A percentile compares a stretch with the other conserved stretches of the same genome.
Evolutionary conservation across 1,140 invertebrate genomes (phyloP).

Genomic region (Triops longicaudatus): DNA sequence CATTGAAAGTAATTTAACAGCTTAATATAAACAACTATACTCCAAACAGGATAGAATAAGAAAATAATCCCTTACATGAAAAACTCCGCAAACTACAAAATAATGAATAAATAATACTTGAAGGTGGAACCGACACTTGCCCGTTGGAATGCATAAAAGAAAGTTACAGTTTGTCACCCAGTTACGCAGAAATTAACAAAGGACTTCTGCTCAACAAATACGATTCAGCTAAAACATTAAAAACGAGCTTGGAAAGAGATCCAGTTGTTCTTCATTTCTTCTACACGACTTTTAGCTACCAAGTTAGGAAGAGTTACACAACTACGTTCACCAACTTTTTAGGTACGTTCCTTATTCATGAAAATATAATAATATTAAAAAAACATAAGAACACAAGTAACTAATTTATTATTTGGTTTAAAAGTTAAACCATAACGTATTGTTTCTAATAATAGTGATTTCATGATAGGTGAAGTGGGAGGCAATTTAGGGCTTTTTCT

Average conservation of each 20-base stretch:
- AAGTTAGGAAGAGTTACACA: neutral
- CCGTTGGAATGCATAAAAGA: neutral
- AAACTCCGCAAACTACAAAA: neutral
- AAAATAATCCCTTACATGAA: neutral
- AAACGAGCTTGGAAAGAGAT: no score
- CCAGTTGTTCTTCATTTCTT: neutral
- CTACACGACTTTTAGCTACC: neutral
- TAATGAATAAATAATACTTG: neutral
- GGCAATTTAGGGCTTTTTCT: slow-evolving; percentile 19
- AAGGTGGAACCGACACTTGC: neutral
- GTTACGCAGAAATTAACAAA: neutral
- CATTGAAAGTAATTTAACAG: no score
- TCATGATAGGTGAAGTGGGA: slow-evolving; percentile 17
- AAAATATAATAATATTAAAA: neutral
- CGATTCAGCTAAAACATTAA: no score
- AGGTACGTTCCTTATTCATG: neutral
- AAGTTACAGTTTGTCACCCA: neutral
- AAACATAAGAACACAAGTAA: no score
- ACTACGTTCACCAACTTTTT: neutral
- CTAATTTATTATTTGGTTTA: no score
- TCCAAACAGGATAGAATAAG: neutral
- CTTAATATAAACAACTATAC: no score
- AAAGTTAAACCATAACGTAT: neutral
- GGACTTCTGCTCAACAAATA: no score
- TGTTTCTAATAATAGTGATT: neutral